Base-by-base conservation (phyloP, 2,797 vertebrate species). In the Xenopus petersii region DNA sequence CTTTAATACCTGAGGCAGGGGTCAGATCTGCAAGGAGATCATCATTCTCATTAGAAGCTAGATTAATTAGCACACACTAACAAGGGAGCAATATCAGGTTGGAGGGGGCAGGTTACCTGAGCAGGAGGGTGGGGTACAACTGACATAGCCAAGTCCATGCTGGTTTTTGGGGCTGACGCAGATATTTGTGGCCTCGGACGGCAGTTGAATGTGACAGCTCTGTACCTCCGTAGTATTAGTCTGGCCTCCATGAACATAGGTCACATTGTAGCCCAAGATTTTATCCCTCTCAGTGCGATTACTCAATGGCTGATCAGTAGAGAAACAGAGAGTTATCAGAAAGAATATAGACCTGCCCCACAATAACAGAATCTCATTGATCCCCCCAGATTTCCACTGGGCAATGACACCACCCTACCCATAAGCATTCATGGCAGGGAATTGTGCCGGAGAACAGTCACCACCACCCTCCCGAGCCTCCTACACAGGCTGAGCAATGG, bases 151-250 rank as follows among this genome's bases (percentile, higher is more conserved):
- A 21, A 30, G 36, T 56, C 70, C 70, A 12, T n/a, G n/a, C 2
- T 26, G 36, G 13, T 73, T 77, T 30, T 16, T 62, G 48, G 70
- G 64, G 11, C 59, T 68, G 64, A 77, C 36, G 12, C 75, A 77
- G 47, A 77, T 55, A 5, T 48, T n/a, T n/a, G 49, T 68, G 8
- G 70, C 13, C 17, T 36, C 16, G 21, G 58, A 11, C 8, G 75
- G 70, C 15, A 77, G 36, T 1, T 0, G 7, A 5, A 15, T 12
- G 10, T 46, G 51, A 59, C 75, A 77, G 64, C 63, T 71, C 12
- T 69, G 30, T 3, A 4, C 54, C 24, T 71, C 63, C 10, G 5
- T 13, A 10, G 2, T 54, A 9, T 1, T 10, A 12, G 2, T 2
- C 16, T 66, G n/a, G 5, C 10, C 26, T 7, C 9, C 15, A 7